Evolutionary conservation across 1,140 invertebrate genomes (phyloP).

Genomic region (Lerema accius): DNA sequence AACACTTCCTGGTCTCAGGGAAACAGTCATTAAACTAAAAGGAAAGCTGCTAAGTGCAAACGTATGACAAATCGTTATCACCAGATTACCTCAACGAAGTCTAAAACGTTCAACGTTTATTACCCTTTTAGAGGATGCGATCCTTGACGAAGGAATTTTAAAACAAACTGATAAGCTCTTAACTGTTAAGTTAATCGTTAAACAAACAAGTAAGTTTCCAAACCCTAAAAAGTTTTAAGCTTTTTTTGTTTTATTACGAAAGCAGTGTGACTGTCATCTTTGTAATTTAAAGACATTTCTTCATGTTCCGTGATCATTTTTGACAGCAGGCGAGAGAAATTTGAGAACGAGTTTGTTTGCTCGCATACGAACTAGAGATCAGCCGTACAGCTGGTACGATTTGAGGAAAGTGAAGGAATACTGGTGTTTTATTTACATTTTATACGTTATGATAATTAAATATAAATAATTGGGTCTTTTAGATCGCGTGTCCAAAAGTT

Average conservation of each 20-base stretch:
- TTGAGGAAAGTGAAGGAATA: constrained; percentile 15
- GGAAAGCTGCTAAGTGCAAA: not conserved
- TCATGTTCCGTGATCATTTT: constrained; percentile 38
- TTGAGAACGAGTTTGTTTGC: constrained; percentile 50
- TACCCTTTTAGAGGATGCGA: constrained; percentile 30
- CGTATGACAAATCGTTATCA: not conserved
- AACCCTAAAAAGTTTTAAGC: constrained; percentile 31
- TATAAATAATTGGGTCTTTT: not conserved
- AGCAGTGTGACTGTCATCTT: constrained; percentile 32
- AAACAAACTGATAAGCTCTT: constrained; percentile 38
- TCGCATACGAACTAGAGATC: constrained; percentile 33
- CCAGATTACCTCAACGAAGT: no score
- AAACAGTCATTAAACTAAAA: not conserved
- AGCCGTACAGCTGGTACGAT: constrained; percentile 11
- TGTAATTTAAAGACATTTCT: constrained; percentile 33
- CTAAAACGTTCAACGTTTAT: constrained; percentile 6
- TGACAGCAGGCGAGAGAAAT: constrained; percentile 52
- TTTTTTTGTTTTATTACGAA: constrained; percentile 37
- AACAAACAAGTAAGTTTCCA: constrained; percentile 9
- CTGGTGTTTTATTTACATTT: constrained; percentile 3
- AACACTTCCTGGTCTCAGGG: not conserved
- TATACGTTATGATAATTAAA: not conserved
- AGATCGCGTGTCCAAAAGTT: no score
- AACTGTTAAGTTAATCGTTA: constrained; percentile 16
- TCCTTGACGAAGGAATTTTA: constrained; percentile 27